Conservation (phyloP, 92 coral and sea anemone genomes). For the Epizoanthus fatuus region DNA sequence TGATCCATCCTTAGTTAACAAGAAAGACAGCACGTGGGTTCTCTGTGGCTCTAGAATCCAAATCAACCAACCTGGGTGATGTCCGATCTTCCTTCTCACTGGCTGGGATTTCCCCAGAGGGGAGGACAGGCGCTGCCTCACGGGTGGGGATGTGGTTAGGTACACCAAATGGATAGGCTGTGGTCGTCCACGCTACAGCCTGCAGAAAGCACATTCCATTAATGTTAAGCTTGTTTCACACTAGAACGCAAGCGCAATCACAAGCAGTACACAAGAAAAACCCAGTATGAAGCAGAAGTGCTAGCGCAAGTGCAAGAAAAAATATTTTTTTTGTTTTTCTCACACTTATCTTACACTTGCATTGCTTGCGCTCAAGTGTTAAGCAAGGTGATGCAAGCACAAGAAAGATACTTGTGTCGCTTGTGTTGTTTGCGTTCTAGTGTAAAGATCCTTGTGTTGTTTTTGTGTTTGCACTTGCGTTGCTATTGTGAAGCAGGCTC, state of each 20-base stretch:
- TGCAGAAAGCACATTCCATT: slow-evolving; percentile 7
- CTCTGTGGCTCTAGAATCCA: background rate
- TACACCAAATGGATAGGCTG: slow-evolving; percentile 96
- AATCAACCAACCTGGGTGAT: slow-evolving; percentile 74
- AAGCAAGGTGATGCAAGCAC: no score
- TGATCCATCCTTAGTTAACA: no score
- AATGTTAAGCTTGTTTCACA: background rate
- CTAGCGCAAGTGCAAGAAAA: no score
- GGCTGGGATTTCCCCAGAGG: slow-evolving; percentile 46
- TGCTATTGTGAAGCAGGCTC: no score
- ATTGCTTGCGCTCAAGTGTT: no score
- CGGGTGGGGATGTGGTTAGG: slow-evolving; percentile 95
- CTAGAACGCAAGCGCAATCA: background rate
- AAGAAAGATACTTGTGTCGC: no score
- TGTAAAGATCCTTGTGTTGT: no score
- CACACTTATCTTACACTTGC: no score
- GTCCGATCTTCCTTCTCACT: slow-evolving; percentile 12
- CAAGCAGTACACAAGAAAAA: background rate
- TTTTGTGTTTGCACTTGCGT: no score
- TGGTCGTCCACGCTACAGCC: slow-evolving; percentile 99
- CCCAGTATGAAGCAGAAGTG: background rate
- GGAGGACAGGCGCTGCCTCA: slow-evolving; percentile 76
- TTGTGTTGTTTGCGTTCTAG: no score
- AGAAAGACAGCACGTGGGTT: no score
- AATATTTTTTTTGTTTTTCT: no score